Percentiles rank a stretch among this genome's conserved stretches.
Evolutionary conservation across 2,888 invertebrate species (phyloP).

Genomic region (Drosophila niveifrons): DNA sequence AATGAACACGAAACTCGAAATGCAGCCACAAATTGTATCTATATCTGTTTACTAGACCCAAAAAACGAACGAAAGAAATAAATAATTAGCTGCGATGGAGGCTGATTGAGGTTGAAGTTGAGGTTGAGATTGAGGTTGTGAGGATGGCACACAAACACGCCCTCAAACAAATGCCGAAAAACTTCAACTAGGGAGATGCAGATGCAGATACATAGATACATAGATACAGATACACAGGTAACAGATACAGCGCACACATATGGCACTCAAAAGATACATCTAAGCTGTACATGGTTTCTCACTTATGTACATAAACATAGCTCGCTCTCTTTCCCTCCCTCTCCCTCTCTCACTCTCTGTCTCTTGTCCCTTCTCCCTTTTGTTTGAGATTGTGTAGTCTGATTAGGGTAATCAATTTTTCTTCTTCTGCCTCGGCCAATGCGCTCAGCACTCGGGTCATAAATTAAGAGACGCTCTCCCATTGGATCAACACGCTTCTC

Average conservation of each 20-base stretch:
- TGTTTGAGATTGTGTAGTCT: slow-evolving; percentile 54
- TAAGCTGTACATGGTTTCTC: slow-evolving; percentile 70
- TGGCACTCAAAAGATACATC: slow-evolving; percentile 25
- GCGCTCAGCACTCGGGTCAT: slow-evolving; percentile 59
- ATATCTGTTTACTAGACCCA: slow-evolving; percentile 60
- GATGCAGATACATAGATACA: slow-evolving; percentile 11
- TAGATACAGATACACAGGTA: slow-evolving; percentile 25
- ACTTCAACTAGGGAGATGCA: slow-evolving; percentile 15
- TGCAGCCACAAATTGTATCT: slow-evolving; percentile 69
- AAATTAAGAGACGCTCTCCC: slow-evolving; percentile 68
- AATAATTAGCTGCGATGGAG: slow-evolving; percentile 71
- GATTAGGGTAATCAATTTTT: slow-evolving; percentile 77
- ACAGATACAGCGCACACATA: slow-evolving; percentile 16
- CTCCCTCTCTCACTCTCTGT: not conserved
- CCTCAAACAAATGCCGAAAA: slow-evolving; percentile 58
- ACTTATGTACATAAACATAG: slow-evolving; percentile 62
- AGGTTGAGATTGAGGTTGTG: slow-evolving; percentile 29
- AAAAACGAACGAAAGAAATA: slow-evolving; percentile 45
- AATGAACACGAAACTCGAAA: slow-evolving; percentile 42
- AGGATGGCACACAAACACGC: slow-evolving; percentile 62
- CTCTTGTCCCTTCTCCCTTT: not conserved
- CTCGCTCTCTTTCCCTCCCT: slow-evolving; percentile 15
- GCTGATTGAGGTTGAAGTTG: slow-evolving; percentile 46
- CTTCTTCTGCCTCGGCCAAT: slow-evolving; percentile 62
- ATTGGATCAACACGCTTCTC: slow-evolving; percentile 53